These are phyloP conservation scores for Alouatta palliata DNA, from an alignment of 2,113 vertebrate genomes.

Conservation along the genomic window DNA sequence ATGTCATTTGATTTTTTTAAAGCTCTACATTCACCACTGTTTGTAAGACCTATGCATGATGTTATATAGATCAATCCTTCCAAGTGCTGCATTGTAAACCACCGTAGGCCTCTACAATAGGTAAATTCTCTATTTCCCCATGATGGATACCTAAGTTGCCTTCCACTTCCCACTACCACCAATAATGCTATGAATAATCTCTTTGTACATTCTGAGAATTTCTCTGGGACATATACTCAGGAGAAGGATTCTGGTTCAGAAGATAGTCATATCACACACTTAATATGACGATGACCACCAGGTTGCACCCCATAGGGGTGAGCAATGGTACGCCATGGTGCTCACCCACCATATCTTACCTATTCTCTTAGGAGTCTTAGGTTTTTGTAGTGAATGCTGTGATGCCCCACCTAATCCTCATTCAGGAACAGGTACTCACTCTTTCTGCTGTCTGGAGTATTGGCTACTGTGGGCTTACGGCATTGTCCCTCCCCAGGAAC, in stretches of 20 bases:
- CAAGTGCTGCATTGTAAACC: neutral
- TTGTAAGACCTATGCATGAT: neutral
- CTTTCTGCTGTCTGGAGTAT: neutral
- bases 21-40: neutral
- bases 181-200: neutral
- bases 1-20: neutral
- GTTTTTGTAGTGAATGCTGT: neutral
- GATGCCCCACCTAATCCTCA: neutral
- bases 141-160: neutral
- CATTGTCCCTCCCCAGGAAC: neutral
- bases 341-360: neutral
- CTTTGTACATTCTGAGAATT: neutral
- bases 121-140: neutral
- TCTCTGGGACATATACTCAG: neutral
- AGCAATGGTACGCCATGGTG: neutral
- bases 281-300: neutral
- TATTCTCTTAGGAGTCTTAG: neutral
- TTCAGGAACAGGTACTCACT: neutral
- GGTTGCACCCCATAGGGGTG: too few relatives aligned
- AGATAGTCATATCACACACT: neutral
- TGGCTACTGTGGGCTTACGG: neutral
- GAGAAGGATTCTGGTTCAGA: neutral
- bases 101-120: neutral
- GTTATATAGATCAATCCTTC: neutral
- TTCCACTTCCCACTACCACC: neutral